Evolutionary conservation across 2,113 vertebrate genomes (phyloP).

Genomic region (Macrotus californicus): DNA sequence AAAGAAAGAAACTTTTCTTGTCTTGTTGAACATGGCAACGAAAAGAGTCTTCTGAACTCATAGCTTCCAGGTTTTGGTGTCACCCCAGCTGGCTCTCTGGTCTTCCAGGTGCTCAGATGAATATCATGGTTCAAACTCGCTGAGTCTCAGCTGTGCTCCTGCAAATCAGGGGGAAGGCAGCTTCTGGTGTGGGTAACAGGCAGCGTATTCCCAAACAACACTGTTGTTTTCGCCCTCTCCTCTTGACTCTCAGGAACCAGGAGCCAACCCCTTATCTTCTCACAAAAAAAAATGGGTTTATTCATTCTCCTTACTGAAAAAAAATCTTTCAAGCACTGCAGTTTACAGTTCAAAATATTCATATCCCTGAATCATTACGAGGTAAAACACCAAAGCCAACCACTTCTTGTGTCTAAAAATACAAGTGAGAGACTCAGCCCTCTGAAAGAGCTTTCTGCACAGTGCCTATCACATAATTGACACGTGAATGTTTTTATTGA

Average conservation of each 20-base stretch:
- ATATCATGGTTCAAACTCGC: not conserved
- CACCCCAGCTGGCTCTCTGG: not conserved
- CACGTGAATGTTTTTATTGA: not conserved
- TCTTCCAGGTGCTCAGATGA: constrained; percentile 12
- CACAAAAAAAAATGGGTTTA: not conserved
- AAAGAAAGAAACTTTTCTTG: not conserved
- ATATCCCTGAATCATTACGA: not conserved
- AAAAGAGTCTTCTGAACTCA: not conserved
- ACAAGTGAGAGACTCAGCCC: not conserved
- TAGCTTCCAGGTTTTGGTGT: not conserved
- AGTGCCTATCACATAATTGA: not conserved
- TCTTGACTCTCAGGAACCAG: not conserved
- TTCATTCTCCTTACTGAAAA: not conserved
- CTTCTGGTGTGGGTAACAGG: not conserved
- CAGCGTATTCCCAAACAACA: not conserved
- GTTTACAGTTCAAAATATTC: not conserved
- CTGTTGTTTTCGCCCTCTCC: no score
- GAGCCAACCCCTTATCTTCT: not conserved
- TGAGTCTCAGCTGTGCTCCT: not conserved
- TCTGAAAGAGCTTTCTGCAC: not conserved
- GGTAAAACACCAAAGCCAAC: not conserved
- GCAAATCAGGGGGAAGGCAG: not conserved
- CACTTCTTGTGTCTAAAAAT: not conserved
- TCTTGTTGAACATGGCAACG: not conserved
- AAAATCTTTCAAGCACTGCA: not conserved